These are phyloP conservation scores for Erpornis zantholeuca DNA, from an alignment of 2,113 vertebrate species.

Conservation along the genomic window DNA sequence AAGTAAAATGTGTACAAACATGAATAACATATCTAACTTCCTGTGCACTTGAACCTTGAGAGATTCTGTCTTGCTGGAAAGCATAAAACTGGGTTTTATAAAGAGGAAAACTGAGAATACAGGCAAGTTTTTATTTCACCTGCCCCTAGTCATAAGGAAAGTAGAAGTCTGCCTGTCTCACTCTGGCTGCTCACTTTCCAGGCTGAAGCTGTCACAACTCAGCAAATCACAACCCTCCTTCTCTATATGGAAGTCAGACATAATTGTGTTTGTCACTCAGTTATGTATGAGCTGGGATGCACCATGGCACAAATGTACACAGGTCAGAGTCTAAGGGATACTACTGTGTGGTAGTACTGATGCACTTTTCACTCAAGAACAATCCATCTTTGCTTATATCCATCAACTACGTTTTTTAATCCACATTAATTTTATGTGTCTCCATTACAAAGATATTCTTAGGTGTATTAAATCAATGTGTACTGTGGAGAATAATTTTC, in stretches of 20 bases:
- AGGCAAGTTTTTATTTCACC: background rate
- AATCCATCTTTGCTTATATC: background rate
- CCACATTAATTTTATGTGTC: background rate
- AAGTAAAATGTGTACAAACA: background rate
- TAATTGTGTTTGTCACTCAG: background rate
- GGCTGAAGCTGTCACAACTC: background rate
- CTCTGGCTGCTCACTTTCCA: background rate
- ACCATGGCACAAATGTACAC: background rate
- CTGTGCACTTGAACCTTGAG: background rate
- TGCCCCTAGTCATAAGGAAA: background rate
- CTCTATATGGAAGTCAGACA: background rate
- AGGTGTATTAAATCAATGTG: background rate
- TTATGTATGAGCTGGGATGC: background rate
- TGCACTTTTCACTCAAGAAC: background rate
- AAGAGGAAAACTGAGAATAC: background rate
- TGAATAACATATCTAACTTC: background rate
- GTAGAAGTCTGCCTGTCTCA: background rate
- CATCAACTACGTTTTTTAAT: background rate
- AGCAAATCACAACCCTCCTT: background rate
- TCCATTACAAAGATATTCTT: background rate
- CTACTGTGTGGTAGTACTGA: background rate
- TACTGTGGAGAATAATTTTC: background rate
- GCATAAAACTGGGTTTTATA: background rate
- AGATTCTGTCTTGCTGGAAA: background rate
- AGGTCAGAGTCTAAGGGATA: background rate